phyloP scores from a whole-genome alignment of 2,113 vertebrate species.

The Lonchura striata region DNA sequence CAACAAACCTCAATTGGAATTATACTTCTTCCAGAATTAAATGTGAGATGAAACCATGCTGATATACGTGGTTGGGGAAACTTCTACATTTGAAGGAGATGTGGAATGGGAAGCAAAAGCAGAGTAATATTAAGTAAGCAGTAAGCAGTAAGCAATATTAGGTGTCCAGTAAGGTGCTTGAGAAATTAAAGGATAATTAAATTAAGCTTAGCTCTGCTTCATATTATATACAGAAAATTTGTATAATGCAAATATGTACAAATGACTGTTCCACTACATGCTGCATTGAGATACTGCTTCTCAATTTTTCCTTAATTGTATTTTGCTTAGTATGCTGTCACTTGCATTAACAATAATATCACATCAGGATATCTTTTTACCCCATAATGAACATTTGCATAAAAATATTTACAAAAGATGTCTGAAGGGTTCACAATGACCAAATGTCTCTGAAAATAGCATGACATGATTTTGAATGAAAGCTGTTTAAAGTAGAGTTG shows the following conservation, averaged over 20 bases:
- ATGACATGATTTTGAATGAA: neutral
- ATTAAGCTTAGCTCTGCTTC: neutral
- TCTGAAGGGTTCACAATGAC: neutral
- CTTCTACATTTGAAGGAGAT: neutral
- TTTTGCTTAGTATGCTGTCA: neutral
- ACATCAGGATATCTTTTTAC: neutral
- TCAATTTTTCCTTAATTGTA: neutral
- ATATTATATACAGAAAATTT: neutral
- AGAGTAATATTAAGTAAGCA: too few species aligned
- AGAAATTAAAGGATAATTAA: neutral
- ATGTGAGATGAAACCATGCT: neutral
- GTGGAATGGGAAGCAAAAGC: neutral
- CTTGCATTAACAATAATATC: neutral
- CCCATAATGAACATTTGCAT: neutral
- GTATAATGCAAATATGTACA: neutral
- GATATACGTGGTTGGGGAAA: neutral
- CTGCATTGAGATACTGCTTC: neutral
- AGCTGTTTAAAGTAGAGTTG: neutral
- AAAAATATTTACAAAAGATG: neutral
- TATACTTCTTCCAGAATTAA: neutral
- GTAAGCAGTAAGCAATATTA: neutral
- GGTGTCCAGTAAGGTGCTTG: neutral
- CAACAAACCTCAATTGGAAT: neutral
- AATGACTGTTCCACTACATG: neutral
- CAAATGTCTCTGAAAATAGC: neutral